phyloP scores from a whole-genome alignment of 1,140 invertebrate genomes.

The Limonius californicus region DNA sequence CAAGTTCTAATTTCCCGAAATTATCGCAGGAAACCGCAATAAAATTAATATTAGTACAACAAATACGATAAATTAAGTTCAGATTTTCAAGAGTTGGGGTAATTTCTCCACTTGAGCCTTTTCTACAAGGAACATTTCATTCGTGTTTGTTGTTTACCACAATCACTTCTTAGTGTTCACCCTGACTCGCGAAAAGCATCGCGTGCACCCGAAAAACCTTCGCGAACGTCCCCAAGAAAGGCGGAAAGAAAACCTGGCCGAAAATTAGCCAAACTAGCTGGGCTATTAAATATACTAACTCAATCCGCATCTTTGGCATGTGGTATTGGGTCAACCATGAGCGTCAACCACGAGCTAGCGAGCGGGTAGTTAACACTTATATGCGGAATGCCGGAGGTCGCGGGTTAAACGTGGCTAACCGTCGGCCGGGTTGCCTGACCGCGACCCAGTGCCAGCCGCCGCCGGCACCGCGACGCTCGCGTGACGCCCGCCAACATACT shows the following conservation, averaged over 20 bases:
- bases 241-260: background rate
- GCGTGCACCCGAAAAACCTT: no score
- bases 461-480: conserved; percentile 22
- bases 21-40: no score
- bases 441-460: conserved; percentile 25
- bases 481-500: conserved; percentile 13
- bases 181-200: no score
- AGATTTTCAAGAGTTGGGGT: no score
- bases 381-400: conserved; percentile 26
- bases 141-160: no score
- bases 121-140: no score
- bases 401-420: conserved; percentile 29
- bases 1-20: no score
- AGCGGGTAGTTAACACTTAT: conserved; percentile 26
- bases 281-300: conserved; percentile 11
- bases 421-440: conserved; percentile 26
- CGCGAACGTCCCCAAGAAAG: no score
- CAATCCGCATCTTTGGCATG: conserved; percentile 14
- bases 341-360: conserved; percentile 13
- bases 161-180: no score
- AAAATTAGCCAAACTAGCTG: background rate
- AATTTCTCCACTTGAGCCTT: no score
- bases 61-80: no score
- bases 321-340: conserved; percentile 11
- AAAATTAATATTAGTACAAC: no score